These are phyloP conservation scores for Siniperca knerii DNA, from an alignment of 2,113 vertebrate genomes.

Conservation along the genomic window DNA sequence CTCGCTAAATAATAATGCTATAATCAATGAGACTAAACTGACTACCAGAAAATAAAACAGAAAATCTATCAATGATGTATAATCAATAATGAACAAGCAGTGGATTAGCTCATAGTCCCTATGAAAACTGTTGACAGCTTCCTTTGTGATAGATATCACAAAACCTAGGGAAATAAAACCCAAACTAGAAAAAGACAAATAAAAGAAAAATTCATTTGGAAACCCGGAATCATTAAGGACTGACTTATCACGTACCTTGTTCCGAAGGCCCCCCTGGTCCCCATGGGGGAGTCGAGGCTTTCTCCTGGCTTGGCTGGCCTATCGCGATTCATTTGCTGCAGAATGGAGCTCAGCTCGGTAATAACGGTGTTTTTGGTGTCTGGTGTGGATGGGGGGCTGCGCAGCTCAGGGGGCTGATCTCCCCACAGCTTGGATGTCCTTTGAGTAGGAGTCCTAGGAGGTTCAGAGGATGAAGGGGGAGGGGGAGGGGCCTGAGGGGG, in stretches of 20 bases:
- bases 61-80: neutral
- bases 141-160: neutral
- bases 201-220: neutral
- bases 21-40: neutral
- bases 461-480: slow-evolving; percentile 84
- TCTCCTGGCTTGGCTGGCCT: slow-evolving; percentile 91
- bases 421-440: slow-evolving; percentile 97
- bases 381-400: slow-evolving; percentile 89
- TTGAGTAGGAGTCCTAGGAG: slow-evolving; percentile 88
- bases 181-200: neutral
- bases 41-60: neutral
- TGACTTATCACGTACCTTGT: slow-evolving; percentile 86
- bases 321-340: slow-evolving; percentile 97
- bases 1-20: neutral
- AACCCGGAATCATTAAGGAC: neutral
- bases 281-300: slow-evolving; percentile 88
- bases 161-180: neutral
- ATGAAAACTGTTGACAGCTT: neutral
- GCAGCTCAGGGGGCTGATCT: slow-evolving; percentile 87
- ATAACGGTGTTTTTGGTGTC: slow-evolving; percentile 96
- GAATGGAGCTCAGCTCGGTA: slow-evolving; percentile 96
- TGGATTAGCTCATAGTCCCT: neutral
- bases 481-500: slow-evolving; percentile 90
- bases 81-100: neutral
- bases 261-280: slow-evolving; percentile 88